Base-by-base conservation (phyloP, 2,113 vertebrate genomes). In the Forbesichthys agassizii region DNA sequence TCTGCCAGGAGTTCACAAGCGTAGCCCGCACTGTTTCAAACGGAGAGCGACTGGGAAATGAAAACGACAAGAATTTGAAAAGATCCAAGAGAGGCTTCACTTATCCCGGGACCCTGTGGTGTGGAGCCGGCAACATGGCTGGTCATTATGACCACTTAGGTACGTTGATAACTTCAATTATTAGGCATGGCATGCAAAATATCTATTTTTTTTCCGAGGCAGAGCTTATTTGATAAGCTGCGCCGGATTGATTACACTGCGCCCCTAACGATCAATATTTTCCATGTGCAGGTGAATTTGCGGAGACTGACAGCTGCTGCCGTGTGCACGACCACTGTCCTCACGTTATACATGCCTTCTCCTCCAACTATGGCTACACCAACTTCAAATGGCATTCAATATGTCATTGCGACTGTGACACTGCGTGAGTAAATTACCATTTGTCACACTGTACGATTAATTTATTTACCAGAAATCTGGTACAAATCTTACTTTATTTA, bases 331-430 rank as follows among this genome's bases (percentile, higher is more conserved):
- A 95, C 77, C 94, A 95, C 80, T 97, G 96, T 61, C 90, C 93
- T 36, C 90, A 97, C 1, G 88, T 96, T 88, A 95, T 97, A 86
- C 91, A 95, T 64, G 93, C 98, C 16, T 96, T 97, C 87, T 88
- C 94, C 1, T 77, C 74, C 0, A 93, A 94, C 53, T 97, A 92
- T 0, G 94, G 94, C 5, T 89, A 96, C 91, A 93, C 93, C 58
- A 96, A 96, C 66, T 93, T 95, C 83, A 94, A 96, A 79, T 95
- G 94, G 92, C 94, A 96, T 82, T 91, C 96, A 55, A 83, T 96
- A 85, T 94, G 91, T 82, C 95, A 96, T 81, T 98, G 98, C 1
- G 91, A 96, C 89, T 99, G 98, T 0, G 95, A 98, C 70, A 87
- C 65, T 33, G 70, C 87, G 97, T 98, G 84, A 93, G 94, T 87